phyloP scores from a whole-genome alignment of 2,797 vertebrate genomes.

The Limnodromus scolopaceus region DNA sequence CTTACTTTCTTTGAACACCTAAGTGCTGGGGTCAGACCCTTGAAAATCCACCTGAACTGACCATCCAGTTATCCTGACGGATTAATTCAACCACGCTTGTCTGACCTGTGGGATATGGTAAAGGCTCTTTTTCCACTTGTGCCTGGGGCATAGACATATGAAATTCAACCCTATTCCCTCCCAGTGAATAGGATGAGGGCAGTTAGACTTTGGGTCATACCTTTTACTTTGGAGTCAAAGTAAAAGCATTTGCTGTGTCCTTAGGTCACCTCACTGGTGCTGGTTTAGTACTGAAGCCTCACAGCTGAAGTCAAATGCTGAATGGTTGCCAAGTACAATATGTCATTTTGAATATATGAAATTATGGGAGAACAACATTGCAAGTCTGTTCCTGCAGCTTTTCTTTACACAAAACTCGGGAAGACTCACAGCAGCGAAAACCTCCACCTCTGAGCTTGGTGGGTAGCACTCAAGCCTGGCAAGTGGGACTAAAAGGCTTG shows the following conservation, averaged over 20 bases:
- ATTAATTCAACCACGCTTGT: neutral
- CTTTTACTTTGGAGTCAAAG: neutral
- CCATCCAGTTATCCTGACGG: neutral
- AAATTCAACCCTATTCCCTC: neutral
- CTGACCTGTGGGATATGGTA: neutral
- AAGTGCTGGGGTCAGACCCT: neutral
- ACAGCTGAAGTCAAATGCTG: slow-evolving; percentile 49
- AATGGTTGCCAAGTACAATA: slow-evolving; percentile 46
- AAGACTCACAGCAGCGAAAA: neutral
- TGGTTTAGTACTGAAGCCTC: slow-evolving; percentile 33
- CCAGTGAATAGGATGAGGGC: neutral
- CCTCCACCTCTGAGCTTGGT: neutral
- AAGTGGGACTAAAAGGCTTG: neutral
- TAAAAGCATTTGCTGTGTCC: slow-evolving; percentile 36
- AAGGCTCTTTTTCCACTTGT: neutral
- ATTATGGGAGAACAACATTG: slow-evolving; percentile 30
- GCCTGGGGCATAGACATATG: neutral
- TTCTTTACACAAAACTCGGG: neutral
- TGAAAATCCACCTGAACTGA: neutral
- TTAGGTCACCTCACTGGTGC: slow-evolving; percentile 49
- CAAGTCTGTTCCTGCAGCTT: slow-evolving; percentile 50
- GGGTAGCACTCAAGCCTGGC: neutral
- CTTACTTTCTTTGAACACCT: neutral
- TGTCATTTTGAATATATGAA: slow-evolving; percentile 56
- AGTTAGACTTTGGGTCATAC: neutral